These are phyloP conservation scores for Calephelis nemesis DNA, from an alignment of 1,140 invertebrate genomes.

Conservation along the genomic window DNA sequence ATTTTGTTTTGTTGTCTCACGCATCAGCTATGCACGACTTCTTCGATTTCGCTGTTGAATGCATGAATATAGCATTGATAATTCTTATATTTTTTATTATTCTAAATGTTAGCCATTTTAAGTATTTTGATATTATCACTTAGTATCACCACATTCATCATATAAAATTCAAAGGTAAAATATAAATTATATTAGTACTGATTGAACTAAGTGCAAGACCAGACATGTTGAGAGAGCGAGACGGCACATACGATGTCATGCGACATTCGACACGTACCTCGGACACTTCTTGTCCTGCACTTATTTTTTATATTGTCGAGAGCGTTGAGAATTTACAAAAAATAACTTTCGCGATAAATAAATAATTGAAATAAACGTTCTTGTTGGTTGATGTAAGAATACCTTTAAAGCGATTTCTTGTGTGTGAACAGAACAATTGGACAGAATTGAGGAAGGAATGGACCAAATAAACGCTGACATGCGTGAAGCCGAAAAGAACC, in stretches of 20 bases:
- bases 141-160: constrained; percentile 75
- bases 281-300: constrained; percentile 56
- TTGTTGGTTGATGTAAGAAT: constrained; percentile 32
- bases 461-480: constrained; percentile 99
- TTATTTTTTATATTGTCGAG: constrained; percentile 70
- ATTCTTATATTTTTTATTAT: constrained; percentile 45
- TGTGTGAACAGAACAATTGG: constrained; percentile 94
- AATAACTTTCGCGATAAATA: constrained; percentile 42
- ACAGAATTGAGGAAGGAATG: constrained; percentile 99
- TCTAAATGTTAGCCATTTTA: constrained; percentile 72
- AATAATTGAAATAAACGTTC: constrained; percentile 18
- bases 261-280: too few relatives aligned
- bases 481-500: constrained; percentile 99
- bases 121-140: constrained; percentile 63
- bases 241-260: too few relatives aligned
- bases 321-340: constrained; percentile 78
- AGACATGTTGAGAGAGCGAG: neutral
- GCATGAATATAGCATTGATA: constrained; percentile 67
- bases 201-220: constrained; percentile 67
- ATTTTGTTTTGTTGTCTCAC: constrained; percentile 70
- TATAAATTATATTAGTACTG: constrained; percentile 44
- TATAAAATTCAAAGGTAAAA: constrained; percentile 63
- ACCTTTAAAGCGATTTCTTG: constrained; percentile 54
- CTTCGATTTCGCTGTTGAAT: constrained; percentile 71
- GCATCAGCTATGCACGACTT: constrained; percentile 76